A percentile compares a stretch with the other conserved stretches of the same genome.
These are phyloP conservation scores for Pterois miles DNA, from an alignment of 2,797 vertebrate genomes.

Conservation along the genomic window DNA sequence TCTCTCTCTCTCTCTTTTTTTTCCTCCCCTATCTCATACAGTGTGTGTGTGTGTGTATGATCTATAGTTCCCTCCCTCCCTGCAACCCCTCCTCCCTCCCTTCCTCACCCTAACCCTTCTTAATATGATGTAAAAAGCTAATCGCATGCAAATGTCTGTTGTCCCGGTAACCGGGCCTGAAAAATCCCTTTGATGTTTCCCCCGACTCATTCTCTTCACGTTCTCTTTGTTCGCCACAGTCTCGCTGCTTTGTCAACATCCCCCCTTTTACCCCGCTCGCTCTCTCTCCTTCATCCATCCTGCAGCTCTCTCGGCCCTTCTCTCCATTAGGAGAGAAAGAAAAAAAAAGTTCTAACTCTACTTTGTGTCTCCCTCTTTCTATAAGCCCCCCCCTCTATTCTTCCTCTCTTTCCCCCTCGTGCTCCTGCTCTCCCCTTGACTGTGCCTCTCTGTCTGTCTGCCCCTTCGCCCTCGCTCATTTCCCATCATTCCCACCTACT, in stretches of 20 bases:
- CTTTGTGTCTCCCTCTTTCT: conserved; percentile 78
- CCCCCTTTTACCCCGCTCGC: conserved; percentile 69
- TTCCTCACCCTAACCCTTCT: conserved; percentile 81
- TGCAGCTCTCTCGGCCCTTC: conserved; percentile 72
- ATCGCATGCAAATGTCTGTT: conserved; percentile 92
- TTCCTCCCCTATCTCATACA: conserved; percentile 55
- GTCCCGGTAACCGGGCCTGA: conserved; percentile 89
- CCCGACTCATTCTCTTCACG: conserved; percentile 89
- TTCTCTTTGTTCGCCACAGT: conserved; percentile 88
- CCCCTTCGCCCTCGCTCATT: conserved; percentile 82
- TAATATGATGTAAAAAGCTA: conserved; percentile 91
- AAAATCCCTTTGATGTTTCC: conserved; percentile 91
- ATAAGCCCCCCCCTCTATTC: conserved; percentile 72
- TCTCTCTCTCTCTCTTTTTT: conserved; percentile 8
- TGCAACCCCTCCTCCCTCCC: conserved; percentile 42
- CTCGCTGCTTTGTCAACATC: conserved; percentile 87
- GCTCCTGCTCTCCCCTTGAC: conserved; percentile 77
- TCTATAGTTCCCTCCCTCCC: conserved; percentile 74
- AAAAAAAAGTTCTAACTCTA: conserved; percentile 77
- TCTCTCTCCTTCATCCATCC: conserved; percentile 72
- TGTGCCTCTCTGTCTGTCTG: conserved; percentile 84
- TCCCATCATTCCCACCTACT: conserved; percentile 84
- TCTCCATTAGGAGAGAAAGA: conserved; percentile 51
- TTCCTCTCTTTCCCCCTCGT: conserved; percentile 53
- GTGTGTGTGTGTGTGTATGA: conserved; percentile 73